Evolutionary conservation across 1,140 invertebrate species (phyloP).

Genomic region (Temnothorax nylanderi): DNA sequence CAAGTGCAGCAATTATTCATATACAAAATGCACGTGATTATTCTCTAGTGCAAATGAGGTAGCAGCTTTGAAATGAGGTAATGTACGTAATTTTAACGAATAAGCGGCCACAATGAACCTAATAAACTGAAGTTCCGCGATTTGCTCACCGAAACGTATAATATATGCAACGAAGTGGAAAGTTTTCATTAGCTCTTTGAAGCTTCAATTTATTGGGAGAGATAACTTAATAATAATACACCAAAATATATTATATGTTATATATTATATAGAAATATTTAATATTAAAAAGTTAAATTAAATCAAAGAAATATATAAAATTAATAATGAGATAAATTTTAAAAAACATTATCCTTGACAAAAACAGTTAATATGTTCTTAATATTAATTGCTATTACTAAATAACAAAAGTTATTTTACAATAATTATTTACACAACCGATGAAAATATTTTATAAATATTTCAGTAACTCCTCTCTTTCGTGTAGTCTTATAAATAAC

Average conservation of each 20-base stretch:
- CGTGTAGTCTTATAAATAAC: background rate
- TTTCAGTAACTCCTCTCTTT: background rate
- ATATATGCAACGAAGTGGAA: slow-evolving; percentile 42
- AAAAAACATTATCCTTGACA: background rate
- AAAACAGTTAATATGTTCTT: background rate
- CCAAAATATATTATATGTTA: background rate
- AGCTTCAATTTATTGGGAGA: slow-evolving; percentile 25
- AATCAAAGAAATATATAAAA: background rate
- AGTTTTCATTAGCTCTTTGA: slow-evolving; percentile 18
- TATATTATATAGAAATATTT: background rate
- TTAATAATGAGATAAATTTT: background rate
- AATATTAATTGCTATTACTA: background rate
- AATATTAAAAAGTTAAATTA: background rate
- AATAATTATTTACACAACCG: background rate
- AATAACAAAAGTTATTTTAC: background rate
- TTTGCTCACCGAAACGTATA: slow-evolving; percentile 35
- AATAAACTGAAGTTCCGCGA: slow-evolving; percentile 53
- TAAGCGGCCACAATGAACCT: slow-evolving; percentile 44
- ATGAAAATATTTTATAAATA: background rate
- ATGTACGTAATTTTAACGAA: slow-evolving; percentile 56
- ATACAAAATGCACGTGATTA: slow-evolving; percentile 45
- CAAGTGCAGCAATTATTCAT: slow-evolving; percentile 29
- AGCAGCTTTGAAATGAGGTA: slow-evolving; percentile 36
- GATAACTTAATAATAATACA: slow-evolving; percentile 4
- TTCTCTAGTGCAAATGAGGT: slow-evolving; percentile 41